These are phyloP conservation scores for Callochromis pleurospilus DNA, from an alignment of 2,113 vertebrate species.

Conservation along the genomic window DNA sequence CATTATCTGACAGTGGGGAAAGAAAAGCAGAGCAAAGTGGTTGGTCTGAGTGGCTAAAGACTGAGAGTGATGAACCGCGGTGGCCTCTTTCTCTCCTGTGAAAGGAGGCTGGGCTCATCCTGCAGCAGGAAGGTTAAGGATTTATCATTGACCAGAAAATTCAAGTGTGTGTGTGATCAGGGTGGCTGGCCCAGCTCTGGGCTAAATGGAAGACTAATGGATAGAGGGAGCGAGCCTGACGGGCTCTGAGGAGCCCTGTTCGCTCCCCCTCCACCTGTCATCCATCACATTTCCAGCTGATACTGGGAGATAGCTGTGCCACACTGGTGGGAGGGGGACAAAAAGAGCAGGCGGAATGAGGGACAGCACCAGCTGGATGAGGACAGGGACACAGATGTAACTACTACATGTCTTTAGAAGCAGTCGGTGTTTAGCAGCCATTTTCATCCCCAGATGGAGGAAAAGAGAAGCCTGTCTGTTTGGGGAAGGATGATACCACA, in stretches of 20 bases:
- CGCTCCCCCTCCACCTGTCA: slow-evolving; percentile 49
- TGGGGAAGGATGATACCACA: background rate
- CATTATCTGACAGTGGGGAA: slow-evolving; percentile 17
- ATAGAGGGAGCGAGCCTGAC: slow-evolving; percentile 58
- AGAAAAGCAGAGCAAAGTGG: slow-evolving; percentile 24
- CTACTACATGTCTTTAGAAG: background rate
- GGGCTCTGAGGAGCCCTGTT: slow-evolving; percentile 63
- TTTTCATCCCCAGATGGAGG: background rate
- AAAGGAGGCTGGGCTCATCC: slow-evolving; percentile 32
- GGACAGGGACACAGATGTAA: background rate
- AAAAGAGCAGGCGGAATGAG: background rate
- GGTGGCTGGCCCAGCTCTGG: slow-evolving; percentile 55
- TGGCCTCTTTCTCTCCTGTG: slow-evolving; percentile 30
- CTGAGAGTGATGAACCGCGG: slow-evolving; percentile 35
- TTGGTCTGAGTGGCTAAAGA: slow-evolving; percentile 41
- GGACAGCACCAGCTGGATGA: background rate
- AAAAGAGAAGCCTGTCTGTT: background rate
- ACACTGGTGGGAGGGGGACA: background rate
- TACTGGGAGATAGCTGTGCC: slow-evolving; percentile 65
- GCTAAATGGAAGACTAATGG: slow-evolving; percentile 71
- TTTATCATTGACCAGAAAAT: slow-evolving; percentile 62
- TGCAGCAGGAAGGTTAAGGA: slow-evolving; percentile 26
- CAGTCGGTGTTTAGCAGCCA: background rate
- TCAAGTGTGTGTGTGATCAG: slow-evolving; percentile 42
- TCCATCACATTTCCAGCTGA: slow-evolving; percentile 65